Conservation (phyloP, 1,140 invertebrate species). For the Pseudoatta argentina region DNA sequence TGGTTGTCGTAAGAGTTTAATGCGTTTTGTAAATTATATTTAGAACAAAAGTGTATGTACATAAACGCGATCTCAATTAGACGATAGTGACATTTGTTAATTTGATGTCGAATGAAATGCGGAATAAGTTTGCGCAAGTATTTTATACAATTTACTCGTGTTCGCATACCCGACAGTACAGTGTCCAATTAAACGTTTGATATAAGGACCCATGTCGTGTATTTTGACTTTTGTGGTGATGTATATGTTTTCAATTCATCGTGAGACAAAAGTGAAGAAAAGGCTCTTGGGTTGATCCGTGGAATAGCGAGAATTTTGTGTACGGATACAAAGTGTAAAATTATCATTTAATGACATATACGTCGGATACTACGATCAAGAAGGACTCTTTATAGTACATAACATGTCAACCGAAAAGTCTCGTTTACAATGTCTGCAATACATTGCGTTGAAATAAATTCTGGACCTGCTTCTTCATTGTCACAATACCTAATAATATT, state of each 20-base stretch:
- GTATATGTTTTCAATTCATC: slow-evolving; percentile 33
- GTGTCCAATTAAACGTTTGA: slow-evolving; percentile 73
- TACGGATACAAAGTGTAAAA: slow-evolving; percentile 58
- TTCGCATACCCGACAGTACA: slow-evolving; percentile 58
- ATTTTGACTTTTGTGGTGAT: slow-evolving; percentile 66
- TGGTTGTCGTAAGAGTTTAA: too few species aligned
- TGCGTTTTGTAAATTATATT: too few species aligned
- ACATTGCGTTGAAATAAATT: background rate
- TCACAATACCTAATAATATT: background rate
- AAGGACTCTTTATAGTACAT: slow-evolving; percentile 36
- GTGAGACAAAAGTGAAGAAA: slow-evolving; percentile 4
- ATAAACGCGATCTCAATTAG: background rate
- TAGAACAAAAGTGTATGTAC: background rate
- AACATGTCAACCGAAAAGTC: slow-evolving; percentile 26
- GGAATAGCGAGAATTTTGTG: slow-evolving; percentile 44
- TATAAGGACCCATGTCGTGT: slow-evolving; percentile 55
- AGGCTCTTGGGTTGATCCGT: slow-evolving; percentile 18
- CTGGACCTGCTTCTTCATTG: background rate
- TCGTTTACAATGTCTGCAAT: background rate
- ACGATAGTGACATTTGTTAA: slow-evolving; percentile 11
- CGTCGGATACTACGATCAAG: background rate
- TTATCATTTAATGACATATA: slow-evolving; percentile 40
- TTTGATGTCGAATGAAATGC: slow-evolving; percentile 34
- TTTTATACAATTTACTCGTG: slow-evolving; percentile 60
- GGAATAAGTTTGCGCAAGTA: slow-evolving; percentile 13